phyloP scores from a whole-genome alignment of 2,888 invertebrate genomes.

The Diplolepis rosae region DNA sequence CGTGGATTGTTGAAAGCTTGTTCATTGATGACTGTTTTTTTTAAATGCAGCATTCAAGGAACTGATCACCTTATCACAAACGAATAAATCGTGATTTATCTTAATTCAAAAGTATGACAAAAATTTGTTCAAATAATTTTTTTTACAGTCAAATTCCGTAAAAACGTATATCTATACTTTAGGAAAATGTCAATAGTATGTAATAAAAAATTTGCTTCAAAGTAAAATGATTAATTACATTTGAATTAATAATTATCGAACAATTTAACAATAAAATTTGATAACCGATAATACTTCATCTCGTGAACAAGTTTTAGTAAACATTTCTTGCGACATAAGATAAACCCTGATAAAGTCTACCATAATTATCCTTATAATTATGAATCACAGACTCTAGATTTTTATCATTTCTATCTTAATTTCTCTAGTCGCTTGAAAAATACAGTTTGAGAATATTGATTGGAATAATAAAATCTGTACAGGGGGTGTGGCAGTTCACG shows the following conservation, averaged over 20 bases:
- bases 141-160: too few species aligned
- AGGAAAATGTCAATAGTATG: too few species aligned
- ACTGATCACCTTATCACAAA: not conserved
- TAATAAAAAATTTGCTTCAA: too few species aligned
- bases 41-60: too few species aligned
- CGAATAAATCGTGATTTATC: not conserved
- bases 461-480: not conserved
- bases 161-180: too few species aligned
- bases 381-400: not conserved
- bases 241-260: too few species aligned
- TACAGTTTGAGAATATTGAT: not conserved
- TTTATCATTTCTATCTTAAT: not conserved
- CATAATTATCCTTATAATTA: not conserved
- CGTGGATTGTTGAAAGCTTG: not conserved
- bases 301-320: constrained; percentile 3
- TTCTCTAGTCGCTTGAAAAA: not conserved
- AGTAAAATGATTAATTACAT: too few species aligned
- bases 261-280: not conserved
- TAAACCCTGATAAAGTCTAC: constrained; percentile 13
- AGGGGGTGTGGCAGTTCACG: not conserved
- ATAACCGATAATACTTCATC: not conserved
- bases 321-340: constrained; percentile 22
- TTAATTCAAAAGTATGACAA: not conserved
- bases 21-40: not conserved
- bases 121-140: not conserved